phyloP scores from a whole-genome alignment of 2,888 invertebrate genomes.

The Agapostemon virescens region DNA sequence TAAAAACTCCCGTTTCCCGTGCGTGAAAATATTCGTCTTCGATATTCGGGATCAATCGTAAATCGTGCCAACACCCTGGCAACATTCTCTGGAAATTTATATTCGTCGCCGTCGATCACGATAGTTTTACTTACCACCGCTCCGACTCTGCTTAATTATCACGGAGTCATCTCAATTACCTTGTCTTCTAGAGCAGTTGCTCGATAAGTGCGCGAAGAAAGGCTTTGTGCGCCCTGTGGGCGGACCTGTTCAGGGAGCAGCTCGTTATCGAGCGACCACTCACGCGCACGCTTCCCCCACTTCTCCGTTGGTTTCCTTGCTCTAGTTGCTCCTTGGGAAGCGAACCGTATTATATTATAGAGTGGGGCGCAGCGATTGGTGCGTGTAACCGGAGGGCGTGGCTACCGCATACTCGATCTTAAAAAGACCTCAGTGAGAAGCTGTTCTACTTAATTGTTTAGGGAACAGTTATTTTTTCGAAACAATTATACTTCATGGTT shows the following conservation, averaged over 20 bases:
- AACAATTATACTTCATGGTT: not conserved
- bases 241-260: not conserved
- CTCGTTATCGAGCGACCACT: not conserved
- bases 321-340: not conserved
- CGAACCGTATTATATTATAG: not conserved
- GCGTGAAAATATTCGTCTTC: not conserved
- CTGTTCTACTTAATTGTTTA: not conserved
- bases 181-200: not conserved
- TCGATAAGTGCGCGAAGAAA: conserved; percentile 10
- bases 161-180: not conserved
- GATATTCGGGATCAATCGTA: not conserved
- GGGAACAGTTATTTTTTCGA: not conserved
- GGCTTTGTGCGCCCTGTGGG: not conserved
- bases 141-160: too few relatives aligned
- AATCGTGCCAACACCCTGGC: too few relatives aligned
- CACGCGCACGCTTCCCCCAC: not conserved
- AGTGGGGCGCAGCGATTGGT: not conserved
- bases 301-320: not conserved
- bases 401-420: not conserved
- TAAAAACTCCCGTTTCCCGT: not conserved
- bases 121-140: too few relatives aligned
- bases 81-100: not conserved
- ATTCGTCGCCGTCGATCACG: not conserved
- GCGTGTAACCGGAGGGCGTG: not conserved
- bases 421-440: not conserved